Percentiles rank a stretch among this genome's conserved stretches.
Conservation (phyloP, 2,888 invertebrate genomes). For the Chrysomela aeneicollis region DNA sequence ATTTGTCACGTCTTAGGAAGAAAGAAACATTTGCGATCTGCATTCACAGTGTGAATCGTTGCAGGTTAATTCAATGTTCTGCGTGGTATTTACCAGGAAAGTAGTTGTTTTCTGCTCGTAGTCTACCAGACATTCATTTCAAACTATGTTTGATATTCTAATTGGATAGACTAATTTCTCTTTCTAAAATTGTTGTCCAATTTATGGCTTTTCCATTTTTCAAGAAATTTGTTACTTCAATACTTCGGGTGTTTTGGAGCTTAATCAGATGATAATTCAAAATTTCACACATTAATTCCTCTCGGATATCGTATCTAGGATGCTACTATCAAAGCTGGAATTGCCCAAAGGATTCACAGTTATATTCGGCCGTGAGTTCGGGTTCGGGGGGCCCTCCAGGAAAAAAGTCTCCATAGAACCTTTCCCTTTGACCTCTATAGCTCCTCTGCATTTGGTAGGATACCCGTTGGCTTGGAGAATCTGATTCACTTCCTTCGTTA, state of each 20-base stretch:
- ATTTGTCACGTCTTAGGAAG: no score
- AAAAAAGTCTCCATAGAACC: conserved; percentile 94
- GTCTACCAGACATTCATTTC: no score
- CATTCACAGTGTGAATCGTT: no score
- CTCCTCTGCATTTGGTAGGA: conserved; percentile 83
- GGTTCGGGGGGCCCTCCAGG: conserved; percentile 61
- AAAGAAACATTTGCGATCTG: no score
- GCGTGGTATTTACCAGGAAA: no score
- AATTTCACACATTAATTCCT: conserved; percentile 42
- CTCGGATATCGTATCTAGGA: conserved; percentile 52
- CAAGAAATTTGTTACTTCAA: no score
- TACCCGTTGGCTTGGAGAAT: conserved; percentile 81
- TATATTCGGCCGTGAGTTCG: conserved; percentile 52
- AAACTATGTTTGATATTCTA: no score
- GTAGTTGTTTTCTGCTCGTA: no score
- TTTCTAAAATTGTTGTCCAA: no score
- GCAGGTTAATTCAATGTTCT: no score
- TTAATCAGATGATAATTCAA: background rate
- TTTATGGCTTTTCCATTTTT: no score
- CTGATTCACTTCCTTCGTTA: conserved; percentile 88
- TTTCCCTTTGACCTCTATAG: conserved; percentile 92
- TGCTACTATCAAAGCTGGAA: conserved; percentile 13
- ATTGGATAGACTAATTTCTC: no score
- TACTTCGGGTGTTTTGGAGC: background rate
- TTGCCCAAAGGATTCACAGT: conserved; percentile 58